Base-by-base conservation (phyloP, 2,797 vertebrate species). In the Gymnodraco acuticeps region DNA sequence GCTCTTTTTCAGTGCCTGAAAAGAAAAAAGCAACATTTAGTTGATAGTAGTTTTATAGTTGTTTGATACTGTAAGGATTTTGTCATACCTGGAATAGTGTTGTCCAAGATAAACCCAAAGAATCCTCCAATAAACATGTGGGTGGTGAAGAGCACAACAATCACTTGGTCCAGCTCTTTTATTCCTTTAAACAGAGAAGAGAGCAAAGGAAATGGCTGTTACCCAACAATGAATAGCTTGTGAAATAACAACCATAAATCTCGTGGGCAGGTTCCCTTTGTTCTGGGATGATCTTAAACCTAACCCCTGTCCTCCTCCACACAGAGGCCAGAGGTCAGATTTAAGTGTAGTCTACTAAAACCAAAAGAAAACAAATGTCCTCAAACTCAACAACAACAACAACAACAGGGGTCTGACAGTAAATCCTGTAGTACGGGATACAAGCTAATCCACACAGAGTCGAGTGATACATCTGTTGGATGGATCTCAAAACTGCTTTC, bases 41-140 rank as follows among this genome's bases (percentile, higher is more conserved):
- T 3, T 11, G 8, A 41, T 0, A 3, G 23, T 42, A 13, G 64
- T 14, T 1, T n/a, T 3, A 1, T 31, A 1, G 33, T 3, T 56
- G 13, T 52, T 17, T 27, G 17, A 45, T 19, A n/a, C 27, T 15
- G 16, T 10, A 27, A 46, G 12, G 33, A 8, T 10, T 10, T 41
- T 11, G 38, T 56, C 42, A 59, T 81, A 93, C 91, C 93, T 92
- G 95, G 95, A 81, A 95, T 90, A n/a, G 92, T 88, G 87, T 93
- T 95, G 71, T 94, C 94, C 64, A 96, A 87, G 67, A 96, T 77
- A 70, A 96, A 96, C 3, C 95, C 95, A 46, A 96, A 93, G 75
- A 95, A 94, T 69, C 86, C 90, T 68, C 94, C 94, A 0, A 91
- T 94, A 78, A 91, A 88, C 90, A 94, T 95, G 68, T 91, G 90